These are phyloP conservation scores for Paguma larvata DNA, from an alignment of 2,797 vertebrate genomes.

Conservation along the genomic window DNA sequence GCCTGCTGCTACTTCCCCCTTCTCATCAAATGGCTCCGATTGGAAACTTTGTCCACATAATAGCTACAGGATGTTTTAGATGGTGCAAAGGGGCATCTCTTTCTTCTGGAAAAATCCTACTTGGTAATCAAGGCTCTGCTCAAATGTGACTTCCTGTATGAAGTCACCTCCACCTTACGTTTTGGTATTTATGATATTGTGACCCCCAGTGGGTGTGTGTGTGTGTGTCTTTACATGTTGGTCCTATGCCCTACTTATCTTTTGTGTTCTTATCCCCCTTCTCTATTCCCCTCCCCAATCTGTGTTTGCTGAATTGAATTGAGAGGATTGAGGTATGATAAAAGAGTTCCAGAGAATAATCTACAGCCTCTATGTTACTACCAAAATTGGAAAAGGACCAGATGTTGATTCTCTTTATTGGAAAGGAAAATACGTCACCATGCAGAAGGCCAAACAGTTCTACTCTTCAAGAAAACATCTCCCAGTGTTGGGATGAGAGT, in stretches of 20 bases:
- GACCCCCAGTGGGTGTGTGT: accelerated
- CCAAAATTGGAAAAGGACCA: slow-evolving; percentile 11
- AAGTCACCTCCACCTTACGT: not conserved
- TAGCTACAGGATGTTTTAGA: not conserved
- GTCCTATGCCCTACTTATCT: not conserved
- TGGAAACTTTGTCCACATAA: not conserved
- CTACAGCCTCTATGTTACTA: not conserved
- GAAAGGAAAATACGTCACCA: not conserved
- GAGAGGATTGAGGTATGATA: not conserved
- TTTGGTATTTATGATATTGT: not conserved
- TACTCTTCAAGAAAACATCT: not conserved
- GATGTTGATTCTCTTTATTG: not conserved
- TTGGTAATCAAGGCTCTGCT: not conserved
- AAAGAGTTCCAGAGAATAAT: not conserved
- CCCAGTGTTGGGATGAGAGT: not conserved
- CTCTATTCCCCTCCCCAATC: not conserved
- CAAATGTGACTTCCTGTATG: not conserved
- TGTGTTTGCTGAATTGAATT: not conserved
- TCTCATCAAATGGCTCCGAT: not conserved
- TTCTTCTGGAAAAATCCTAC: slow-evolving; percentile 6
- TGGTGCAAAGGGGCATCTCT: not conserved
- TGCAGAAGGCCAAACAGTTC: not conserved
- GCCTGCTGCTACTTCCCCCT: not conserved
- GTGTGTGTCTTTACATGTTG: not conserved
- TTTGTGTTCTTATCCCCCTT: no score